These are phyloP conservation scores for Trachymyrmex septentrionalis DNA, from an alignment of 1,140 invertebrate genomes.

Conservation along the genomic window DNA sequence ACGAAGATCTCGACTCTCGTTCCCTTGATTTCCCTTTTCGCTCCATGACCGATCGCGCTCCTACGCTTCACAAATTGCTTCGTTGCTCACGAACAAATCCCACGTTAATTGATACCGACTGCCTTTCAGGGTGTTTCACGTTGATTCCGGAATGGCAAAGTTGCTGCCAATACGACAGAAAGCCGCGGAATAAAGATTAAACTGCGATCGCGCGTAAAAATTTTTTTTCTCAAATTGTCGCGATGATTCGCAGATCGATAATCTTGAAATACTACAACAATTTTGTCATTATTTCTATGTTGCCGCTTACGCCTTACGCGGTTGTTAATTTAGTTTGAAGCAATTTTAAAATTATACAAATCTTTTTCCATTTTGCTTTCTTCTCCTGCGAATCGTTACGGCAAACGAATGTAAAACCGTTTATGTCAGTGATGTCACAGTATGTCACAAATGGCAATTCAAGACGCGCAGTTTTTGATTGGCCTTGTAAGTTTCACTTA, in stretches of 20 bases:
- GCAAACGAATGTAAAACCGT: not conserved
- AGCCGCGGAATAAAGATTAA: slow-evolving; percentile 32
- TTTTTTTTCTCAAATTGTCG: not conserved
- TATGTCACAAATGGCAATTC: not conserved
- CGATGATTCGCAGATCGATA: not conserved
- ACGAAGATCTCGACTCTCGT: slow-evolving; percentile 59
- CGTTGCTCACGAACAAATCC: slow-evolving; percentile 71
- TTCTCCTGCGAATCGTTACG: not conserved
- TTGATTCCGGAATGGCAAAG: slow-evolving; percentile 13
- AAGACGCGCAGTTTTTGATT: too few relatives aligned
- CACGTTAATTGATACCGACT: slow-evolving; percentile 68
- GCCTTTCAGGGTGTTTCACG: slow-evolving; percentile 36
- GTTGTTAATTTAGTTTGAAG: not conserved
- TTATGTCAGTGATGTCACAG: not conserved
- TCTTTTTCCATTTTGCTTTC: not conserved
- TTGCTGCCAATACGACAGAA: slow-evolving; percentile 30
- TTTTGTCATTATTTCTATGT: too few relatives aligned
- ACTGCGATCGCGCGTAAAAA: not conserved
- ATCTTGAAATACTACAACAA: too few relatives aligned
- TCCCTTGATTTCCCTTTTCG: slow-evolving; percentile 54
- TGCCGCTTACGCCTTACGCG: not conserved
- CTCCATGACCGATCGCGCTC: slow-evolving; percentile 48
- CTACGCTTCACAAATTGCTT: slow-evolving; percentile 70
- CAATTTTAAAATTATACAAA: not conserved
- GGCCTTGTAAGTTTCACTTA: too few relatives aligned